A percentile compares a stretch with the other conserved stretches of the same genome.
Evolutionary conservation across 2,888 invertebrate genomes (phyloP).

Genomic region (Dermolepida albohirtum): DNA sequence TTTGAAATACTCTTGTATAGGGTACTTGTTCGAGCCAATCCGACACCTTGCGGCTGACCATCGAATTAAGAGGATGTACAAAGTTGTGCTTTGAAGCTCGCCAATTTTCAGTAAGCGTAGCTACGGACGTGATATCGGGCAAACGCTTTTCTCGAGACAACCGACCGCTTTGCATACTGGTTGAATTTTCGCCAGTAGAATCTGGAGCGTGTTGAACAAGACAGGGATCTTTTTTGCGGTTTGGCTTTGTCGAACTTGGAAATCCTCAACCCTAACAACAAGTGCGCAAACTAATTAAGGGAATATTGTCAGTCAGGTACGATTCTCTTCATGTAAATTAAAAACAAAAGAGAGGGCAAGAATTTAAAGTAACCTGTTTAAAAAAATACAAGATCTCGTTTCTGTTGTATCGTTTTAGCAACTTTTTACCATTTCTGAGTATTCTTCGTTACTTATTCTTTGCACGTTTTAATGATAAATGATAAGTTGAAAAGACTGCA

Average conservation of each 20-base stretch:
- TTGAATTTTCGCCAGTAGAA: background rate
- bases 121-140: slow-evolving; percentile 23
- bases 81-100: slow-evolving; percentile 39
- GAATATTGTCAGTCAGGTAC: slow-evolving; percentile 6
- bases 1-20: slow-evolving; percentile 1
- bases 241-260: slow-evolving; percentile 4
- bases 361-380: too few relatives aligned
- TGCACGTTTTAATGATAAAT: too few relatives aligned
- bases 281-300: slow-evolving; percentile 20
- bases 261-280: slow-evolving; percentile 12
- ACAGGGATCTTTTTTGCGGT: slow-evolving; percentile 28
- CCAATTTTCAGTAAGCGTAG: slow-evolving; percentile 21
- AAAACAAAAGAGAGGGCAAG: background rate
- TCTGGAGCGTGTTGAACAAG: slow-evolving; percentile 27
- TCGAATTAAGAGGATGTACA: slow-evolving; percentile 41
- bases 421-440: too few relatives aligned
- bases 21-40: slow-evolving; percentile 7
- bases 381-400: too few relatives aligned
- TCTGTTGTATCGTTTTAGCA: too few relatives aligned
- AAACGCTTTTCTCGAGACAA: slow-evolving; percentile 25
- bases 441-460: too few relatives aligned
- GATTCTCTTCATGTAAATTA: slow-evolving; percentile 5
- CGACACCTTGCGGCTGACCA: slow-evolving; percentile 41
- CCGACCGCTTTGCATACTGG: slow-evolving; percentile 10
- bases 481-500: too few relatives aligned